Conservation (phyloP, 2,797 vertebrate species). For the Gymnocypris eckloni region DNA sequence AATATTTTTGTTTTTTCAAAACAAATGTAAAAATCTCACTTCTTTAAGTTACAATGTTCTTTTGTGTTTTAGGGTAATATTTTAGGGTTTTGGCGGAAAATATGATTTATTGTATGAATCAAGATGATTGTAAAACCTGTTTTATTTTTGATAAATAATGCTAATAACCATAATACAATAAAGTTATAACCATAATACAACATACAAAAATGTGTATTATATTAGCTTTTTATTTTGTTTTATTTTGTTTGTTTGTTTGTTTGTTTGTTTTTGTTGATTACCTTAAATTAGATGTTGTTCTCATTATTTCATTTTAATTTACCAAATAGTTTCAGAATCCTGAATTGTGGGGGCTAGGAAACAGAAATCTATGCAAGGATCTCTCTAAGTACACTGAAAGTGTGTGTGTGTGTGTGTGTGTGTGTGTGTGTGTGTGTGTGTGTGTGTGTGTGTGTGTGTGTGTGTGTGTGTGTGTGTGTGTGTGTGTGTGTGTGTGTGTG, state of each 20-base stretch:
- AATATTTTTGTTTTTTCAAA: not conserved
- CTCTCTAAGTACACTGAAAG: not conserved
- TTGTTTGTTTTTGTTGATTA: not conserved
- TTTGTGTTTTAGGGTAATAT: conserved; percentile 10
- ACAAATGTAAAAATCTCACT: not conserved
- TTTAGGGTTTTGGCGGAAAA: not conserved
- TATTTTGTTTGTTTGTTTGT: not conserved
- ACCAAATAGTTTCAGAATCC: not conserved
- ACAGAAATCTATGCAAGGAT: not conserved
- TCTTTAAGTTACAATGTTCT: not conserved
- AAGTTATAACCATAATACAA: not conserved
- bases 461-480: too few species aligned
- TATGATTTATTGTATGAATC: not conserved
- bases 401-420: not conserved
- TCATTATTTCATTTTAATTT: not conserved
- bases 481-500: too few species aligned
- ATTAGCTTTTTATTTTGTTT: not conserved
- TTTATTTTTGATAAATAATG: conserved; percentile 3
- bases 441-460: too few species aligned
- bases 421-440: too few species aligned
- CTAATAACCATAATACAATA: not conserved
- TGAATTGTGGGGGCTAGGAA: not conserved
- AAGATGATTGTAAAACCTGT: not conserved
- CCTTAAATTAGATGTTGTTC: not conserved
- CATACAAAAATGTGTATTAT: not conserved